Evolutionary conservation across 2,888 invertebrate species (phyloP), one percentile per base, ranked within the genome.

Genomic region (Tinea semifulvella): DNA sequence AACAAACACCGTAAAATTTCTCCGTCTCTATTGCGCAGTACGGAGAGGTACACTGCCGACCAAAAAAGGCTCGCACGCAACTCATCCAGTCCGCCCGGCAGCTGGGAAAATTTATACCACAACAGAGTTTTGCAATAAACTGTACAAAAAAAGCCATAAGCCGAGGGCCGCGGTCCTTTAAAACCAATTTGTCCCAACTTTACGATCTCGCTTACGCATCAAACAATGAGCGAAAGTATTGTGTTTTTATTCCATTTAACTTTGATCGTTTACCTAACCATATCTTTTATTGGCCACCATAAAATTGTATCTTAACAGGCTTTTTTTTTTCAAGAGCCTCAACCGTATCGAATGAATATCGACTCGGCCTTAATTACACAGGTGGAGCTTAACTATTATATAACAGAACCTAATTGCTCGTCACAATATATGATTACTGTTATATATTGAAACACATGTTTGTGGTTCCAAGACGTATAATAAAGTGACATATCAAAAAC

Each of bases 171-270:
- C 54, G 65, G 62, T 58, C 59, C 58, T 61, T 68, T 63, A 68
- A 69, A 72, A 69, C 66, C 74, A 69, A 72, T 77, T 76, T 71
- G 71, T 71, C 61, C 60, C 53, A 59, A 61, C 58, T 76, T 75
- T 73, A 77, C 67, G 73, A 71, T 54, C 59, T 56, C 60, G 59
- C 63, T 63, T 60, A 60, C 63, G 63, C 64, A 69, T 68, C 68
- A 68, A 72, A 68, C 70, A 73, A 69, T 65, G 64, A 70, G 65
- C 52, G 62, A 65, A 66, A 66, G 68, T 64, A 68, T 69, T 65
- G 63, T 61, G 60, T 65, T 68, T 68, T 69, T 71, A 61, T 61
- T 58, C 61, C 60, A 56, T 66, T 70, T 60, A 67, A 68, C 60
- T 68, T 69, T 65, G 63, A 69, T 68, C 66, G 68, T 65, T 68